Evolutionary conservation across 2,113 vertebrate species (phyloP).

Genomic region (Mormyrus iriodes): DNA sequence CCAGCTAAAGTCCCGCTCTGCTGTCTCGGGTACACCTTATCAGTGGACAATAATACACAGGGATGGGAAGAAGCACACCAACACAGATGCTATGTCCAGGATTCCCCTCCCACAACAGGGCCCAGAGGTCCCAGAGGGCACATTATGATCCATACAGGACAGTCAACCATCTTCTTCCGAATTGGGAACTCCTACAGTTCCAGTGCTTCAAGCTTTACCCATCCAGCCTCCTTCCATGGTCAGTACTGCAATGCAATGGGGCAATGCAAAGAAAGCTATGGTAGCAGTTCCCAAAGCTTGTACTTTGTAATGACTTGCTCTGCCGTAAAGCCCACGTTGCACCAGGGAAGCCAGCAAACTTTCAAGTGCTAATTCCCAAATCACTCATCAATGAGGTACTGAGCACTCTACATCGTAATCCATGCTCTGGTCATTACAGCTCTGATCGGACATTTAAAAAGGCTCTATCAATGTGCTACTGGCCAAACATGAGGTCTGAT

Average conservation of each 20-base stretch:
- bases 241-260: too few species aligned
- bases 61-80: too few species aligned
- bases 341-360: background rate
- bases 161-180: background rate
- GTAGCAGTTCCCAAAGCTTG: too few species aligned
- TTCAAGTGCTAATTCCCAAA: too few species aligned
- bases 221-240: background rate
- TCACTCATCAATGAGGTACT: too few species aligned
- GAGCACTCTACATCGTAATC: background rate
- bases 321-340: background rate
- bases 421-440: background rate
- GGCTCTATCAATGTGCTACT: constrained; percentile 19
- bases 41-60: too few species aligned
- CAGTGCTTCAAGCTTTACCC: too few species aligned
- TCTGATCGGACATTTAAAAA: background rate
- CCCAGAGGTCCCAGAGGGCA: background rate
- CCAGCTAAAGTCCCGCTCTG: background rate
- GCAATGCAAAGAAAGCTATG: too few species aligned
- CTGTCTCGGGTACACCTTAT: too few species aligned
- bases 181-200: too few species aligned
- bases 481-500: constrained; percentile 28
- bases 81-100: background rate
- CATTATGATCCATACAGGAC: background rate
- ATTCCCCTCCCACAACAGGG: background rate
- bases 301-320: too few species aligned